Evolutionary conservation across 2,113 vertebrate species (phyloP).

Genomic region (Serilophus lunatus): DNA sequence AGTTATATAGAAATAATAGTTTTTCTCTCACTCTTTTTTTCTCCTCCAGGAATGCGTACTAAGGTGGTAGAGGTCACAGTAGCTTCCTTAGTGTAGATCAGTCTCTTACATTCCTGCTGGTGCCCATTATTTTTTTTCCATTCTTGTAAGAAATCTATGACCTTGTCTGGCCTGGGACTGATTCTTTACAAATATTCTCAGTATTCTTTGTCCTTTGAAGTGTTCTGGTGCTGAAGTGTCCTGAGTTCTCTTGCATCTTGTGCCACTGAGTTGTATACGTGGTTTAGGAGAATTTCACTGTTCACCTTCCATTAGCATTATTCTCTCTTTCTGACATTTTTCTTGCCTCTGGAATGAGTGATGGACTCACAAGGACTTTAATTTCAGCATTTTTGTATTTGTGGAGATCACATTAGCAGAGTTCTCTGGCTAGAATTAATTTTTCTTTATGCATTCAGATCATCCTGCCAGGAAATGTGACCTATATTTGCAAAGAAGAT

Average conservation of each 20-base stretch:
- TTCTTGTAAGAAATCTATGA: not conserved
- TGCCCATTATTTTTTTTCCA: not conserved
- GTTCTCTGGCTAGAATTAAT: not conserved
- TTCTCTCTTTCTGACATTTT: not conserved
- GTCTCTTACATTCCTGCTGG: not conserved
- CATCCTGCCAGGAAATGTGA: not conserved
- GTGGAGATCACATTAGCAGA: not conserved
- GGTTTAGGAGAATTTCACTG: not conserved
- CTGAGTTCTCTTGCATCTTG: not conserved
- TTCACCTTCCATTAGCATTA: not conserved
- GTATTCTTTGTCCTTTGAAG: not conserved
- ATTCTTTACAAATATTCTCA: not conserved
- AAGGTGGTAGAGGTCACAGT: not conserved
- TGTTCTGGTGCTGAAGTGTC: not conserved
- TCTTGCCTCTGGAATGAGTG: not conserved
- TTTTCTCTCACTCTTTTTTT: not conserved
- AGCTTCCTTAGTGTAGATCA: not conserved
- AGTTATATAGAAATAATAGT: not conserved
- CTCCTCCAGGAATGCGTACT: not conserved
- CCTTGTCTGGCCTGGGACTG: not conserved
- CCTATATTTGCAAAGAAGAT: not conserved
- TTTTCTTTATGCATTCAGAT: not conserved
- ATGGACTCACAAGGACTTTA: not conserved
- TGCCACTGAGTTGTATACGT: not conserved
- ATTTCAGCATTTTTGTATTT: not conserved